Conservation (phyloP, 2,113 vertebrate genomes). For the Poeciliopsis prolifica region DNA sequence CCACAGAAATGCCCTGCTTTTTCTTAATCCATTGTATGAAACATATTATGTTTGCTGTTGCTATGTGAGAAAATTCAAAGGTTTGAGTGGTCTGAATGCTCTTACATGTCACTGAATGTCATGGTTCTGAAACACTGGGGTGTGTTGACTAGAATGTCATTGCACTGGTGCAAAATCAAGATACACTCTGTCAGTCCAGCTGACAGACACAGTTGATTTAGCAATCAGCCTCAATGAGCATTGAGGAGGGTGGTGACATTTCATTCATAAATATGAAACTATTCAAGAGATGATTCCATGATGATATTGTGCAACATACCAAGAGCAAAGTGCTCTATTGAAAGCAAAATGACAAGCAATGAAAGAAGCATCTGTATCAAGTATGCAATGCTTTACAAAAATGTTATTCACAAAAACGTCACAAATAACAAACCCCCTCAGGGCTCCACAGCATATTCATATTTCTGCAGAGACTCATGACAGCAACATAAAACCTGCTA, state of each 20-base stretch:
- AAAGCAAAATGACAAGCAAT: neutral
- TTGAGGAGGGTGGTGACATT: constrained; percentile 5
- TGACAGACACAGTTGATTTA: constrained; percentile 44
- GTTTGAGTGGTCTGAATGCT: too few relatives aligned
- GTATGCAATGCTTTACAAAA: neutral
- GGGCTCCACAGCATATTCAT: neutral
- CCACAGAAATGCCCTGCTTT: too few relatives aligned
- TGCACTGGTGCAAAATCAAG: constrained; percentile 28
- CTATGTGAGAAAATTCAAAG: too few relatives aligned
- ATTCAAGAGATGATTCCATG: neutral
- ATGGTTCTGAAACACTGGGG: constrained; percentile 1
- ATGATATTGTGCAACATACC: constrained; percentile 10
- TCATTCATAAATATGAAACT: constrained; percentile 29
- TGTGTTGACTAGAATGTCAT: constrained; percentile 39
- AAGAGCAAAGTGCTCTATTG: neutral
- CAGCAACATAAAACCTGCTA: neutral
- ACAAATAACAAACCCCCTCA: neutral
- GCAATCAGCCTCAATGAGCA: constrained; percentile 8
- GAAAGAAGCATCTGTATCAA: too few relatives aligned
- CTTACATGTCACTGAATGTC: too few relatives aligned
- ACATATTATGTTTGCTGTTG: too few relatives aligned
- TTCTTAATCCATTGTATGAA: too few relatives aligned
- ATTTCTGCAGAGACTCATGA: neutral
- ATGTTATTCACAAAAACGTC: too few relatives aligned
- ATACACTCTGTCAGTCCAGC: constrained; percentile 29